Evolutionary conservation across 23 tunicate genomes (phyloP), one percentile per base, ranked within the genome.

Genomic region (Diplosoma virens): DNA sequence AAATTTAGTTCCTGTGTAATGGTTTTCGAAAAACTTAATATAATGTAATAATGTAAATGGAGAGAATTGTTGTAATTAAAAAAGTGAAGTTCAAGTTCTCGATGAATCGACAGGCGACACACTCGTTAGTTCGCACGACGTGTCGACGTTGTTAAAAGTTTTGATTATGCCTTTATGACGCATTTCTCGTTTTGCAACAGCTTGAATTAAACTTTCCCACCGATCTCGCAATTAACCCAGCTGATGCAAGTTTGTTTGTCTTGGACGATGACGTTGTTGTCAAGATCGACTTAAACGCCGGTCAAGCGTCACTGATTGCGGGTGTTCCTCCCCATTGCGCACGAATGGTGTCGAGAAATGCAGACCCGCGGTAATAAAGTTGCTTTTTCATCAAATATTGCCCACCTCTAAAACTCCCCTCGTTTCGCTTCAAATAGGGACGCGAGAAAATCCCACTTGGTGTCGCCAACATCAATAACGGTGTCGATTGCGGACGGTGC

Each of bases 261-360:
- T 54, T 92, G 58, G 97, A 92, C 29, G 73, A 70, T 37, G 87
- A 92, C 84, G 83, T 92, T 30, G 77, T 92, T 3, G 48, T 92
- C 0, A 66, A 66, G 27, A 92, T 92, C 56, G 97, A 92, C 72
- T 47, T 80, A 32, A 25, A 9, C 34, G 72, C 73, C 73, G 53
- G 72, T 24, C 97, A 92, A 18, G 97, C 77, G n/a, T 85, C 97
- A 17, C 35, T 92, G 29, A 80, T 56, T 47, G 97, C 92, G 14
- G 97, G 97, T 6, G 86, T 92, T 85, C 97, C 97, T 31, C 72
- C 88, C 27, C 92, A 92, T 30, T 92, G 97, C 80, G 58, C 74
- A 0, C 37, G 92, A 16, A 70, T 31, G 0, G 92, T 79, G 1
- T 47, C 83, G 24, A 76, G 50, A 33, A 64, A 66, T 37, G 71